Percentiles rank a stretch among this genome's conserved stretches.
phyloP scores from a whole-genome alignment of 2,797 vertebrate genomes.

The Sparus aurata region DNA sequence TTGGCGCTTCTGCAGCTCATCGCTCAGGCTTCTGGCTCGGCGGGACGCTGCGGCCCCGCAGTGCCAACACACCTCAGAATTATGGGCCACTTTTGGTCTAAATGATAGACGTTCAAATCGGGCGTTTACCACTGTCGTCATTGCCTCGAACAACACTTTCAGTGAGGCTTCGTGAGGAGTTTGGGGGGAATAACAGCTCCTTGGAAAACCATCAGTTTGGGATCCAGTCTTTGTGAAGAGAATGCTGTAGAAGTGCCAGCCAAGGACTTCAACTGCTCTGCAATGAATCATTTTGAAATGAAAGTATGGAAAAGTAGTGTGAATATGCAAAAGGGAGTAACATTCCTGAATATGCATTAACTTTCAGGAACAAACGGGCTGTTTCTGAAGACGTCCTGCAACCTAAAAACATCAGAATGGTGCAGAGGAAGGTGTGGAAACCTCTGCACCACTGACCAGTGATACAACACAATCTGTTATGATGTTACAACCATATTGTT shows the following conservation, averaged over 20 bases:
- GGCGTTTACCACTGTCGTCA: slow-evolving; percentile 25
- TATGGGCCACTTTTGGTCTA: slow-evolving; percentile 40
- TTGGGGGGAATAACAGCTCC: slow-evolving; percentile 15
- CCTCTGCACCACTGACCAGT: not conserved
- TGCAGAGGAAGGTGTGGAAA: slow-evolving; percentile 6
- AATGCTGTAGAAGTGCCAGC: slow-evolving; percentile 12
- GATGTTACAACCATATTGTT: not conserved
- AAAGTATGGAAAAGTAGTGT: not conserved
- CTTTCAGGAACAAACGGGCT: not conserved
- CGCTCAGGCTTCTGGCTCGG: slow-evolving; percentile 67
- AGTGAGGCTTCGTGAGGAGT: slow-evolving; percentile 3
- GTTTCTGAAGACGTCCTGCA: not conserved
- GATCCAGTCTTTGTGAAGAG: slow-evolving; percentile 12
- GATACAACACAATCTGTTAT: not conserved
- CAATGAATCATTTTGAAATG: slow-evolving; percentile 39
- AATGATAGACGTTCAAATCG: slow-evolving; percentile 45
- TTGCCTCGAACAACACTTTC: slow-evolving; percentile 19
- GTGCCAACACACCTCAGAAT: slow-evolving; percentile 57
- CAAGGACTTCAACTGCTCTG: slow-evolving; percentile 3
- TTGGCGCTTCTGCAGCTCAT: slow-evolving; percentile 73
- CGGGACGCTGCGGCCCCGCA: not conserved
- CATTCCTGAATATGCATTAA: slow-evolving; percentile 7
- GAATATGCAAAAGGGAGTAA: not conserved
- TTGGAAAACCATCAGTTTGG: slow-evolving; percentile 41
- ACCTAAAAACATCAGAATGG: not conserved